phyloP scores from a whole-genome alignment of 2,113 vertebrate genomes.

The Actenoides lindsayi region DNA sequence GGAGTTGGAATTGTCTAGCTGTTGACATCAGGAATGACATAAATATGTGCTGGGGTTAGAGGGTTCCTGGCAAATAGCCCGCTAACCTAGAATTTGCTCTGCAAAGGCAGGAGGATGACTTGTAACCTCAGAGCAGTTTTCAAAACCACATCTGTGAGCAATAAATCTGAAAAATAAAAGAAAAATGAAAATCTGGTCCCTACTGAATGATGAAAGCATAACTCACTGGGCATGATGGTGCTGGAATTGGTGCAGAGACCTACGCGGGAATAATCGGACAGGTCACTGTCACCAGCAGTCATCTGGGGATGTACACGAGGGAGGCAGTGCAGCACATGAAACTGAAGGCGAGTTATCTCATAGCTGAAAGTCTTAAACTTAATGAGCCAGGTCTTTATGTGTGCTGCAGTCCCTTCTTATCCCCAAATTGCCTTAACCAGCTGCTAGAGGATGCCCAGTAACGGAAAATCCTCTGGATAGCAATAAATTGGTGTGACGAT shows the following conservation, averaged over 20 bases:
- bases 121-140: conserved; percentile 22
- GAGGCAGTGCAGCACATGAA: not conserved
- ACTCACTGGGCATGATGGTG: not conserved
- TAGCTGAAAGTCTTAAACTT: not conserved
- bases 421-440: not conserved
- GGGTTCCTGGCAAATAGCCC: not conserved
- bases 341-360: not conserved
- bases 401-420: not conserved
- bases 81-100: not conserved
- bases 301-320: not conserved
- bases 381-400: not conserved
- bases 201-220: not conserved
- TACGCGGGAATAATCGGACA: not conserved
- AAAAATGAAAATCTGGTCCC: not conserved
- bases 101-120: not conserved
- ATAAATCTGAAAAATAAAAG: not conserved
- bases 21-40: conserved; percentile 11
- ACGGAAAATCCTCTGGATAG: not conserved
- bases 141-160: conserved; percentile 23
- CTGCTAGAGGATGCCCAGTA: not conserved
- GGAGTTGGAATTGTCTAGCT: not conserved
- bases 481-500: not conserved
- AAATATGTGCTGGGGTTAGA: not conserved
- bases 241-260: not conserved
- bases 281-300: not conserved